These are phyloP conservation scores for Spialia ferax DNA, from an alignment of 2,888 invertebrate genomes.

Conservation along the genomic window DNA sequence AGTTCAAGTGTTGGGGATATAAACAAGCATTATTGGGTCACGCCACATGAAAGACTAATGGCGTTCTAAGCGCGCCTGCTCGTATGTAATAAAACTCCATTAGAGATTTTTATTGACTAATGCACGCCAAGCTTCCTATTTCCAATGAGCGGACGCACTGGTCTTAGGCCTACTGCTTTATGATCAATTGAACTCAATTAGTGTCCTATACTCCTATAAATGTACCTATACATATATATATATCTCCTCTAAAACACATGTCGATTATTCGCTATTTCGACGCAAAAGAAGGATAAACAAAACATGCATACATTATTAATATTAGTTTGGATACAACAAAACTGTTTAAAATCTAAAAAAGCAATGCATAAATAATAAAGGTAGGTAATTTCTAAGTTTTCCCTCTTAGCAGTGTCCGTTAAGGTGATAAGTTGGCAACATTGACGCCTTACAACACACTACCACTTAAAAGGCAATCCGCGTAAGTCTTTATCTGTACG, in stretches of 20 bases:
- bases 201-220: neutral
- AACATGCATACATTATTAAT: no score
- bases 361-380: no score
- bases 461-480: constrained; percentile 31
- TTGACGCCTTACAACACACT: constrained; percentile 24
- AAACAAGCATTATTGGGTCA: constrained; percentile 36
- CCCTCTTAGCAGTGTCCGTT: constrained; percentile 5
- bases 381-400: neutral
- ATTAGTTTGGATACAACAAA: no score
- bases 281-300: no score
- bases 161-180: constrained; percentile 16
- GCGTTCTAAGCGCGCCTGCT: constrained; percentile 24
- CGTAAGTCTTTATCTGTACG: constrained; percentile 24
- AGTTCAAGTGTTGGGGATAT: constrained; percentile 36
- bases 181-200: constrained; percentile 36
- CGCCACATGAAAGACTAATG: constrained; percentile 32
- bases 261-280: no score
- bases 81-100: constrained; percentile 31
- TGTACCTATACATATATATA: neutral
- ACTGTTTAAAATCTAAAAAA: no score
- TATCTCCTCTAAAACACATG: no score
- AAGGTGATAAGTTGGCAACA: constrained; percentile 24
- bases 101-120: constrained; percentile 35
- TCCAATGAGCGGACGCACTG: constrained; percentile 11
- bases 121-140: constrained; percentile 12